phyloP scores from a whole-genome alignment of 37 sponge, comb jelly and placozoan genomes.

The Petrosia ficiformis region DNA sequence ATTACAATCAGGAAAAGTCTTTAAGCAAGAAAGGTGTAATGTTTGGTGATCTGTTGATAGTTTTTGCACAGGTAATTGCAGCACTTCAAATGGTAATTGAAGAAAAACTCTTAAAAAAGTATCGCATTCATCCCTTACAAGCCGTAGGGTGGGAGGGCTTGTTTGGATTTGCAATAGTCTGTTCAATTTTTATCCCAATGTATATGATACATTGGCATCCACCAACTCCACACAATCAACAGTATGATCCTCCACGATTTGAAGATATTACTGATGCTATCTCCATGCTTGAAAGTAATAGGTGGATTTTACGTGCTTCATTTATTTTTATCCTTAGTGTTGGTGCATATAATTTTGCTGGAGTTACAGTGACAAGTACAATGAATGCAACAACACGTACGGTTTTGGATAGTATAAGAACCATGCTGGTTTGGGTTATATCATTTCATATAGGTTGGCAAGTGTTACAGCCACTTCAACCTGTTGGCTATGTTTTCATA shows the following conservation, averaged over 20 bases:
- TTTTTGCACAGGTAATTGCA: conserved; percentile 85
- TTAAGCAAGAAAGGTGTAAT: conserved; percentile 35
- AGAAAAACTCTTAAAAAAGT: conserved; percentile 87
- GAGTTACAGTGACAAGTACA: conserved; percentile 84
- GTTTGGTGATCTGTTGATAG: conserved; percentile 87
- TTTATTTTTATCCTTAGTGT: conserved; percentile 86
- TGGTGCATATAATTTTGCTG: conserved; percentile 95
- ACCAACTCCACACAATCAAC: conserved; percentile 53
- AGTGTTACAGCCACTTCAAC: conserved; percentile 73
- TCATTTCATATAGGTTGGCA: conserved; percentile 85
- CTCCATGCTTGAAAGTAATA: conserved; percentile 51
- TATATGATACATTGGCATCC: conserved; percentile 95
- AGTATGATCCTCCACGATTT: conserved; percentile 66
- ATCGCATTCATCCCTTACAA: conserved; percentile 87
- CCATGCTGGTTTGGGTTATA: conserved; percentile 91
- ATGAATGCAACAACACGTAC: conserved; percentile 92
- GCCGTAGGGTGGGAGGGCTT: conserved; percentile 98
- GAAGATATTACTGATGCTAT: conserved; percentile 91
- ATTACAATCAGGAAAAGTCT: neutral
- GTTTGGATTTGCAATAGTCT: conserved; percentile 78
- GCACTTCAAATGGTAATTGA: conserved; percentile 88
- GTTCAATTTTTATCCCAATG: conserved; percentile 76
- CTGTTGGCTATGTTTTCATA: conserved; percentile 79
- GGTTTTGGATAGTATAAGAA: conserved; percentile 90
- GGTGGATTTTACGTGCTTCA: conserved; percentile 47